Evolutionary conservation across 2,113 vertebrate genomes (phyloP), one percentile per base, ranked within the genome.

Genomic region (Takifugu bimaculatus): DNA sequence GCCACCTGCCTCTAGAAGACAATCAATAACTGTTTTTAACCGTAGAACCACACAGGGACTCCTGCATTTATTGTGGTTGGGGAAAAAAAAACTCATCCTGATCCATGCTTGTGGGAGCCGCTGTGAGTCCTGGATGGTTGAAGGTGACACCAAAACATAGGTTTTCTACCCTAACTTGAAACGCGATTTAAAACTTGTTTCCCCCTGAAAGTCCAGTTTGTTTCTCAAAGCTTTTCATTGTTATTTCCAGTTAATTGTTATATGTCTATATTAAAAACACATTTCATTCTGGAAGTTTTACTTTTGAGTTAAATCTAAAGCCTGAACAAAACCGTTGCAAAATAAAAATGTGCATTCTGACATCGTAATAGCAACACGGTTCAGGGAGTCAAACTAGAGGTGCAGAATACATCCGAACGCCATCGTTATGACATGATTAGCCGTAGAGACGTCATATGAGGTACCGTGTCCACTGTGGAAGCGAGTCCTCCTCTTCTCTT

Each of bases 381-480:
- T 39, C 9, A 39, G 4, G 35, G 11, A 39, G 35, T 39, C 11
- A 10, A 39, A 11, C 35, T 39, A 39, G 35, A 39, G 1, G 32
- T 4, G 32, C 32, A 35, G 35, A 11, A 50, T 5, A 26, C 7
- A 26, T 12, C 25, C 7, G 12, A 4, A 50, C 25, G 26, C n/a
- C 25, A 39, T 7, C 32, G 13, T 13, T 9, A 14, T 14, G 26
- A 43, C 28, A 62, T 4, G 10, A 2, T 45, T 3, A 56, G 0
- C 55, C 35, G 15, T 13, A 52, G 13, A 60, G 3, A 60, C 7
- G 20, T 29, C 13, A 39, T 35, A 6, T 59, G 54, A 57, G n/a
- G 51, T 92, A 99, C 96, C 85, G 13, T 97, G 91, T 72, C 95
- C 94, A 70, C 96, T 96, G 86, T 95, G 94, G 79, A 95, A 90